These are phyloP conservation scores for Pseudolaguvia tuberculata DNA, from an alignment of 2,113 vertebrate genomes.

Conservation along the genomic window DNA sequence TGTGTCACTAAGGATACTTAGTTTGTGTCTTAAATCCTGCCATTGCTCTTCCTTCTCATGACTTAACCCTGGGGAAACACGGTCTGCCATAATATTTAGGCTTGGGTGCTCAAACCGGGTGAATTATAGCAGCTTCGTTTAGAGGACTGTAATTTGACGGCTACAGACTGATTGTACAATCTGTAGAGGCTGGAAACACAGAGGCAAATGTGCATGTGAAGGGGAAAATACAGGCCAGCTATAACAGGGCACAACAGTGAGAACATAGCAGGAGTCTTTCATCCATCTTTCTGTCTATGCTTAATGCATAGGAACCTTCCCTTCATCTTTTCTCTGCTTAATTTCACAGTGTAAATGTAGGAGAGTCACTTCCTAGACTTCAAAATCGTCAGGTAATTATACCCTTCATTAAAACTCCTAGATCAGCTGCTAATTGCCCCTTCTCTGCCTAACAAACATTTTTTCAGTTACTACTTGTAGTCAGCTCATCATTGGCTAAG, in stretches of 20 bases:
- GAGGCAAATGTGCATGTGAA: slow-evolving; percentile 32
- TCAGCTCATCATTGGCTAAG: not conserved
- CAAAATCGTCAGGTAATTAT: slow-evolving; percentile 39
- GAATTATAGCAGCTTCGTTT: slow-evolving; percentile 24
- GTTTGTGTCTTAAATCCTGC: slow-evolving; percentile 2
- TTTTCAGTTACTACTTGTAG: not conserved
- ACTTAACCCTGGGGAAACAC: slow-evolving; percentile 14
- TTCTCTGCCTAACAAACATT: slow-evolving; percentile 35
- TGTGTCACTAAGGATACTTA: not conserved
- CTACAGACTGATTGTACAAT: slow-evolving; percentile 19
- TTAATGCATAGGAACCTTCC: slow-evolving; percentile 20
- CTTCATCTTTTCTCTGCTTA: slow-evolving; percentile 30
- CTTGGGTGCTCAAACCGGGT: not conserved
- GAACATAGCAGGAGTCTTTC: slow-evolving; percentile 4
- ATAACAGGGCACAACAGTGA: slow-evolving; percentile 16
- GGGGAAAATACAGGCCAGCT: slow-evolving; percentile 28
- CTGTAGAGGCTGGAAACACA: slow-evolving; percentile 13
- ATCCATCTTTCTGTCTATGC: not conserved
- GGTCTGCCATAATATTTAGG: slow-evolving; percentile 6
- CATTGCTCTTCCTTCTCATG: slow-evolving; percentile 11
- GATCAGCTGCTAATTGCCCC: slow-evolving; percentile 42
- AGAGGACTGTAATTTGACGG: slow-evolving; percentile 25
- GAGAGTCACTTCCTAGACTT: slow-evolving; percentile 23
- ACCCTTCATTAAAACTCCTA: slow-evolving; percentile 44
- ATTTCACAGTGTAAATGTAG: slow-evolving; percentile 41